These are phyloP conservation scores for Danio choprae DNA, from an alignment of 2,797 vertebrate genomes.

Conservation along the genomic window DNA sequence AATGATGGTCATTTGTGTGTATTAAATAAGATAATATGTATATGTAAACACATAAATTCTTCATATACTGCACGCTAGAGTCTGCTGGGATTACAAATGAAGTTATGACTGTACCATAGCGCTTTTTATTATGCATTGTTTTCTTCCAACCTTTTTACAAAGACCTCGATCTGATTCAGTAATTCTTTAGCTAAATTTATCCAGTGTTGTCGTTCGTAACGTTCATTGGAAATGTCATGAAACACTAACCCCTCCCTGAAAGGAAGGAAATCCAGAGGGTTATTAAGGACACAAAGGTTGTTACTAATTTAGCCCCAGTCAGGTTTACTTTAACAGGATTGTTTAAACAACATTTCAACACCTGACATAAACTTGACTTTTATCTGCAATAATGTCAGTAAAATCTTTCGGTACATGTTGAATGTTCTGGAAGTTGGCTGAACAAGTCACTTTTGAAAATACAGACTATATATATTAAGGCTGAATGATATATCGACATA, in stretches of 20 bases:
- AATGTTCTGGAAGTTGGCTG: background rate
- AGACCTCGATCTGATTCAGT: background rate
- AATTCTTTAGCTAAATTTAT: conserved; percentile 10
- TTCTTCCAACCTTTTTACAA: background rate
- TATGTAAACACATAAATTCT: background rate
- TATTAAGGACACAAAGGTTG: background rate
- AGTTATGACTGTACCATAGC: background rate
- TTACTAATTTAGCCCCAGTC: background rate
- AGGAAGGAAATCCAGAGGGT: conserved; percentile 13
- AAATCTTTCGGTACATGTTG: background rate
- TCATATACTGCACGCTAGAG: background rate
- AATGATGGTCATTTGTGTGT: background rate
- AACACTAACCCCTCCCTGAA: conserved; percentile 1
- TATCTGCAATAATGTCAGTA: too few relatives aligned
- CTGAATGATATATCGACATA: too few relatives aligned
- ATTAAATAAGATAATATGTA: background rate
- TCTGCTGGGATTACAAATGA: background rate
- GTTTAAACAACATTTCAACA: background rate
- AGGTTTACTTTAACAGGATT: background rate
- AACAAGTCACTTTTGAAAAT: background rate
- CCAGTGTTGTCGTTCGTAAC: background rate
- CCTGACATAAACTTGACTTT: background rate
- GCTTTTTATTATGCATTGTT: background rate
- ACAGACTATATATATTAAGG: too few relatives aligned
- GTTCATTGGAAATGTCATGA: conserved; percentile 26